Evolutionary conservation across 2,113 vertebrate genomes (phyloP).

Genomic region (Takifugu bimaculatus): DNA sequence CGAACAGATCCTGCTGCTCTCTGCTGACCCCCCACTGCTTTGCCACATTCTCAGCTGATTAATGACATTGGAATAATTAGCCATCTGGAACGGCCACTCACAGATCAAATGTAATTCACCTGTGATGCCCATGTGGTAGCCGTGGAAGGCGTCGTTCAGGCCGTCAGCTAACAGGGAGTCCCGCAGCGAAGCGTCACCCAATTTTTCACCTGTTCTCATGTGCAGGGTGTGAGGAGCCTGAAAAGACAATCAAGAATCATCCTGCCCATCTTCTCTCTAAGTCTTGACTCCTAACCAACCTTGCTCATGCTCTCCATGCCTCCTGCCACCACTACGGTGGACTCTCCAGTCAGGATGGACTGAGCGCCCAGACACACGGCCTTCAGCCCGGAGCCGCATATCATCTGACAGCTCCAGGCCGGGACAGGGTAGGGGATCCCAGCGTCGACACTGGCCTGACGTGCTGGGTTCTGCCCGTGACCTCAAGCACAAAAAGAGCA

Average conservation of each 20-base stretch:
- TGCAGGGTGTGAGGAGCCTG: conserved; percentile 88
- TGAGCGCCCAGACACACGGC: conserved; percentile 89
- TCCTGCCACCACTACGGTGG: conserved; percentile 88
- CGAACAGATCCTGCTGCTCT: conserved; percentile 84
- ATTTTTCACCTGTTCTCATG: conserved; percentile 85
- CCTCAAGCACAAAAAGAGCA: conserved; percentile 66
- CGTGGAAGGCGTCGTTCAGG: conserved; percentile 89
- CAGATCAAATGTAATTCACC: conserved; percentile 1
- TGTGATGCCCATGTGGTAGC: conserved; percentile 94
- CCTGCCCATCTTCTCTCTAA: neutral
- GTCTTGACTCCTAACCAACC: conserved; percentile 67
- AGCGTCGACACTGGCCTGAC: conserved; percentile 85
- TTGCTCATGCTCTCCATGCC: conserved; percentile 99
- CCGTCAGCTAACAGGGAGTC: conserved; percentile 88
- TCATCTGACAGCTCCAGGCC: conserved; percentile 96
- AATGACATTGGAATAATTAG: neutral
- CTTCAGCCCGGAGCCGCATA: conserved; percentile 94
- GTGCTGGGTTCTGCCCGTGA: conserved; percentile 89
- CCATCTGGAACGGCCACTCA: neutral
- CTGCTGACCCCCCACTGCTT: conserved; percentile 86
- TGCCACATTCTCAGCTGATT: conserved; percentile 93
- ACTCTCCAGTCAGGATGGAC: conserved; percentile 81
- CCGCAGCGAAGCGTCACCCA: conserved; percentile 82
- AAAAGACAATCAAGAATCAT: neutral
- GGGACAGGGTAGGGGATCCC: conserved; percentile 88